phyloP scores from a whole-genome alignment of 2,797 vertebrate species.

The Capromys pilorides region DNA sequence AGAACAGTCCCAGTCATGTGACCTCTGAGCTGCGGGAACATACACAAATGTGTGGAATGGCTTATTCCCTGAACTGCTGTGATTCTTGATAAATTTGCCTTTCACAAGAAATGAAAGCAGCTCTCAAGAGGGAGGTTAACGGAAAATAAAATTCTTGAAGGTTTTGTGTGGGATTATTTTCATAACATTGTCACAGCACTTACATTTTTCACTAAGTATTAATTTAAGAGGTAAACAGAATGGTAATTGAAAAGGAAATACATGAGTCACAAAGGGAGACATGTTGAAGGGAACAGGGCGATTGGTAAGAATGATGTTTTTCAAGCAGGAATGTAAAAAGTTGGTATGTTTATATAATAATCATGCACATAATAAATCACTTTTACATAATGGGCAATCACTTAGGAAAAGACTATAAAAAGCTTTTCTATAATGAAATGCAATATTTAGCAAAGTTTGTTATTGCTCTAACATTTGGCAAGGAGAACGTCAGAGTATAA shows the following conservation, averaged over 20 bases:
- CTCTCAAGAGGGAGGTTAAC: constrained; percentile 51
- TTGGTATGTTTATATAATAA: constrained; percentile 55
- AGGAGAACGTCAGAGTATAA: constrained; percentile 4
- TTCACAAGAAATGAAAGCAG: constrained; percentile 54
- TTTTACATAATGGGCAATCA: constrained; percentile 50
- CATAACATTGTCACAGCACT: constrained; percentile 37
- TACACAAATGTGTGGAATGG: background rate
- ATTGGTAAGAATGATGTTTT: constrained; percentile 44
- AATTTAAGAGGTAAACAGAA: constrained; percentile 64
- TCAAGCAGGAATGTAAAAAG: constrained; percentile 63
- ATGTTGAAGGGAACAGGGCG: background rate
- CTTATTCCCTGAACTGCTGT: background rate
- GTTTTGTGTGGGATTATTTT: constrained; percentile 63
- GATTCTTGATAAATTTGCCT: constrained; percentile 22
- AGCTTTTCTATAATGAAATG: constrained; percentile 10
- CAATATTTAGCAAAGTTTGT: constrained; percentile 52
- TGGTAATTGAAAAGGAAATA: constrained; percentile 55
- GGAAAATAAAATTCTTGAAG: constrained; percentile 67
- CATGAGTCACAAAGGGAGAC: constrained; percentile 46
- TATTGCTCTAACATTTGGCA: constrained; percentile 23
- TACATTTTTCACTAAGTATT: constrained; percentile 59
- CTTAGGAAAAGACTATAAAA: constrained; percentile 54
- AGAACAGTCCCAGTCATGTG: background rate
- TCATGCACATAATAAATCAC: constrained; percentile 14
- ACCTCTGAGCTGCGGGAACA: background rate